These are phyloP conservation scores for Tragelaphus imberbis DNA, from an alignment of 2,113 vertebrate species.

Conservation along the genomic window DNA sequence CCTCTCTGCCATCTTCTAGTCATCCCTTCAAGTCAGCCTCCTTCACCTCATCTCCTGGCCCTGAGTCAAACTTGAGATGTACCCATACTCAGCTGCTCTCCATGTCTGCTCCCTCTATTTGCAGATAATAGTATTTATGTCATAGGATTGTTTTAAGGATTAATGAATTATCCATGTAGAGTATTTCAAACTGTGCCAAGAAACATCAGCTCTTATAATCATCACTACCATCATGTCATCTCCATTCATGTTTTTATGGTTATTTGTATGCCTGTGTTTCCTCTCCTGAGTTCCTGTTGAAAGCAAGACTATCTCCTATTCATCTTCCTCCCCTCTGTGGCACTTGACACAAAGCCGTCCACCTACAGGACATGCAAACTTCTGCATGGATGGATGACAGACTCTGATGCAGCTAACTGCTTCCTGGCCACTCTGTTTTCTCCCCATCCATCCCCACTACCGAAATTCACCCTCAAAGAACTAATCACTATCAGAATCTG, in stretches of 20 bases:
- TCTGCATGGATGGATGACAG: not conserved
- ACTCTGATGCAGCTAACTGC: not conserved
- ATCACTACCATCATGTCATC: not conserved
- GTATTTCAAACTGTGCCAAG: not conserved
- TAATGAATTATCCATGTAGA: not conserved
- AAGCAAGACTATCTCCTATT: not conserved
- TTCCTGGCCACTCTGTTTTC: not conserved
- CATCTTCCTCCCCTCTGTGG: not conserved
- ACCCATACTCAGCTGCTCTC: not conserved
- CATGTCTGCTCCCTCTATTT: not conserved
- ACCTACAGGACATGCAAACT: not conserved
- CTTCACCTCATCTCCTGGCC: not conserved
- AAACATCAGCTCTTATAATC: not conserved
- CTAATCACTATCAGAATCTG: not conserved
- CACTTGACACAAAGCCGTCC: rapidly evolving
- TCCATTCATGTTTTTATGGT: not conserved
- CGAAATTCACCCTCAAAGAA: not conserved
- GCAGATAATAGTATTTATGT: too few relatives aligned
- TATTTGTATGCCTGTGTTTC: not conserved
- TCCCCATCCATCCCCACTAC: not conserved
- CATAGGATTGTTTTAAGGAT: not conserved
- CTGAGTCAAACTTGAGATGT: not conserved
- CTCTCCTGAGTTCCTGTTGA: not conserved
- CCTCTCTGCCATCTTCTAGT: not conserved
- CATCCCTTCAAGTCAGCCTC: not conserved